Percentiles rank a stretch among this genome's conserved stretches.
These are phyloP conservation scores for Empidonax traillii DNA, from an alignment of 2,113 vertebrate species.

Conservation along the genomic window DNA sequence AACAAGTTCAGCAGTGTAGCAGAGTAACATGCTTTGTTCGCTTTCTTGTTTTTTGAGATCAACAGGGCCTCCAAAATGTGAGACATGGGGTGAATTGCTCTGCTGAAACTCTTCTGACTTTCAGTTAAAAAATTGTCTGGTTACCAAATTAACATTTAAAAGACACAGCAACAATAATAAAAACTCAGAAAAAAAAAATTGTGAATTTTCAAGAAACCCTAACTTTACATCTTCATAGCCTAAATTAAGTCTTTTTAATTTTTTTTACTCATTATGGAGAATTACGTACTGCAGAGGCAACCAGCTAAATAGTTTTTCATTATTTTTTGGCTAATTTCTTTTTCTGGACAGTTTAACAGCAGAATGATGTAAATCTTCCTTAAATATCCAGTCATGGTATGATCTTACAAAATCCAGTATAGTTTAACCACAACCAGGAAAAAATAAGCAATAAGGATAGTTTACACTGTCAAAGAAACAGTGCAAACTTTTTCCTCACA, in stretches of 20 bases:
- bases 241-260: not conserved
- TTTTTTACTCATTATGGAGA: not conserved
- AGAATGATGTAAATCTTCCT: not conserved
- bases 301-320: not conserved
- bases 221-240: not conserved
- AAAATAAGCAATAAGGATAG: not conserved
- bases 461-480: not conserved
- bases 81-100: not conserved
- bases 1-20: not conserved
- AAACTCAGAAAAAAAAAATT: accelerated
- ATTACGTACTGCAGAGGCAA: not conserved
- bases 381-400: not conserved
- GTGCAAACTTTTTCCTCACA: not conserved
- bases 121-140: not conserved
- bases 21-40: not conserved
- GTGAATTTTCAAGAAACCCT: not conserved
- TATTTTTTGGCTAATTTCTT: not conserved
- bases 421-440: not conserved
- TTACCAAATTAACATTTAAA: not conserved
- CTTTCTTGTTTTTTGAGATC: not conserved
- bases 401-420: not conserved
- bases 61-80: not conserved
- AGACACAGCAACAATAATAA: not conserved
- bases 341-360: not conserved
- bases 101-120: not conserved